Base-by-base conservation (phyloP, 2,888 invertebrate genomes). In the Abscondita cerata region DNA sequence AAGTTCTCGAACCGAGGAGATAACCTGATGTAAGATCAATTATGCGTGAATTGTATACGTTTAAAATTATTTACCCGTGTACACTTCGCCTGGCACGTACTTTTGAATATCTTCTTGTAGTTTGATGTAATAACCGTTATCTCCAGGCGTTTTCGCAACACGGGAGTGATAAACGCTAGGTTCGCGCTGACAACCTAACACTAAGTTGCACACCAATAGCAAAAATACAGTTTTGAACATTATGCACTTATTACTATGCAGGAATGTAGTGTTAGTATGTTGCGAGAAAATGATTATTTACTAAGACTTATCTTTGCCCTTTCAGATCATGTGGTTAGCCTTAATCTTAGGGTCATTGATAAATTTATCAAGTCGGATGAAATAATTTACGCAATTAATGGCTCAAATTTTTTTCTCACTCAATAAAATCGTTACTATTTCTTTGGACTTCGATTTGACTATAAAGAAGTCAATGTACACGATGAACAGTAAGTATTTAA, bases 41-140 rank as follows among this genome's bases (percentile, higher is more conserved):
- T 51, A n/a, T 18, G 6, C 4, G 25, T 25, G 6, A 25, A 25
- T 2, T 33, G 20, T 33, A 4, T 25, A 16, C 16, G n/a, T 33
- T 11, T n/a, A 36, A 38, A 20, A 18, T 15, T 18, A 31, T 38
- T 13, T 55, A 61, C 90, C 83, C 59, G 92, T 92, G 76, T 96
- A 95, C 68, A 91, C 84, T 75, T 92, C 87, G 64, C 90, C 92
- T 1, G 95, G 93, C 55, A 89, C 86, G 80, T 95, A 96, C 76
- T 91, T 89, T 75, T 89, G 89, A 16, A 91, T 86, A 72, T 90
- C 88, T 40, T 92, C 93, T 73, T 89, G 91, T 72, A 95, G 84
- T 75, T 90, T 84, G 74, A 96, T 88, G 73, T 88, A 85, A 82
- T 92, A 96, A 75, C 91, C 93, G 82, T 94, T 93, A 82, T 95